Conservation (phyloP, 2,888 invertebrate species). For the Acrocyrtus sp. region DNA sequence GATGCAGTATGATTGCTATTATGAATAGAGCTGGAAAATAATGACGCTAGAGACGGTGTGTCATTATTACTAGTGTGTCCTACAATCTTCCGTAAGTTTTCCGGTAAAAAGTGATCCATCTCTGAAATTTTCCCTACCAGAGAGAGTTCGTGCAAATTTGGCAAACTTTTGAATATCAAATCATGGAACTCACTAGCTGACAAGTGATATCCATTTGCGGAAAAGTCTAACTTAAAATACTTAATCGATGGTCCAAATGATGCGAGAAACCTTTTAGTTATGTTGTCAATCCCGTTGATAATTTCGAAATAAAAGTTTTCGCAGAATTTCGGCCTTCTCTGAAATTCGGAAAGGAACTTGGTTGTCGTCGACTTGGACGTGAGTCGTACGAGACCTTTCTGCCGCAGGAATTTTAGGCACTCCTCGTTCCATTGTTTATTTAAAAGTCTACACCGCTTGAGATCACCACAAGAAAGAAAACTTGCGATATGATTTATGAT, state of each 20-base stretch:
- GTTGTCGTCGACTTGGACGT: conserved; percentile 1
- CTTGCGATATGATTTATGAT: conserved; percentile 37
- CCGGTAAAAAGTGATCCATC: conserved; percentile 29
- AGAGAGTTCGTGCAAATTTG: conserved; percentile 27
- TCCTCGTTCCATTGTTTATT: conserved; percentile 36
- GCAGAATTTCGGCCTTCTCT: conserved; percentile 16
- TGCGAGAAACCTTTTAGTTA: conserved; percentile 11
- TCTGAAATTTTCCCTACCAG: conserved; percentile 24
- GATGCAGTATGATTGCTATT: background rate
- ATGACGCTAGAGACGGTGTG: background rate
- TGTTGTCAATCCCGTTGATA: background rate
- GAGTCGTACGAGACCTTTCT: conserved; percentile 25
- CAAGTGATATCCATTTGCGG: conserved; percentile 17
- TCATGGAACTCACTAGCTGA: conserved; percentile 7
- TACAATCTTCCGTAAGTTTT: conserved; percentile 10
- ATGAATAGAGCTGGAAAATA: background rate
- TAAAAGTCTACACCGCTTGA: conserved; percentile 33
- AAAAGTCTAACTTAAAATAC: conserved; percentile 34
- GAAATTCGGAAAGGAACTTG: conserved; percentile 9
- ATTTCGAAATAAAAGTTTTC: conserved; percentile 27
- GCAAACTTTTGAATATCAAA: conserved; percentile 23
- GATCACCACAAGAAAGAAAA: conserved; percentile 31
- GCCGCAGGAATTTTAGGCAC: conserved; percentile 28
- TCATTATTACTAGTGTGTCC: background rate
- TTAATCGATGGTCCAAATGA: conserved; percentile 23